Percentiles rank a stretch among this genome's conserved stretches.
These are phyloP conservation scores for Clunio marinus DNA, from an alignment of 2,888 invertebrate genomes.

Conservation along the genomic window DNA sequence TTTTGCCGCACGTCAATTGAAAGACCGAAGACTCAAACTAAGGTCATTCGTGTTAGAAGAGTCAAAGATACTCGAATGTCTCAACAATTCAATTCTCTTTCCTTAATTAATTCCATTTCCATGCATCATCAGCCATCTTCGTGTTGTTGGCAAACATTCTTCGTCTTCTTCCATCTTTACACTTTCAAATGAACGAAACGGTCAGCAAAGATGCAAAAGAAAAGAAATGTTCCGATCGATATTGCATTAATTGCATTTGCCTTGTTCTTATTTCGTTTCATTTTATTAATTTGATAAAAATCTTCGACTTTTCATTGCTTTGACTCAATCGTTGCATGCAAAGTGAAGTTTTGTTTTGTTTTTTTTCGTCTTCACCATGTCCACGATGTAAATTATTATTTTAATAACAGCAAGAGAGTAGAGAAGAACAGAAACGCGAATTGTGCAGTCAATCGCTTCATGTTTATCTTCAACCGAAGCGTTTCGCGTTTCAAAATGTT, in stretches of 20 bases:
- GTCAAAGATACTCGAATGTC: too few species aligned
- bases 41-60: background rate
- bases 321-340: constrained; percentile 1
- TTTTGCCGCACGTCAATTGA: too few species aligned
- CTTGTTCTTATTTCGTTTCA: constrained; percentile 6
- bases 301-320: constrained; percentile 1
- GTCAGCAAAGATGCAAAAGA: background rate
- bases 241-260: constrained; percentile 24
- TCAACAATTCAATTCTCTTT: background rate
- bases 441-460: constrained; percentile 28
- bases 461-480: constrained; percentile 15
- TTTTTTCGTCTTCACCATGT: background rate
- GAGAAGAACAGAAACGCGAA: constrained; percentile 4
- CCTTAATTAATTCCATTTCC: background rate
- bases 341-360: constrained; percentile 1
- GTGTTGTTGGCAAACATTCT: background rate
- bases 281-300: constrained; percentile 29
- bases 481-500: background rate
- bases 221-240: background rate
- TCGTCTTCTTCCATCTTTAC: background rate
- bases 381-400: constrained; percentile 36
- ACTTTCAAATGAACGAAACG: background rate
- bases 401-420: constrained; percentile 7
- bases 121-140: constrained; percentile 10
- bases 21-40: background rate